Evolutionary conservation across 1,140 invertebrate genomes (phyloP), one percentile per base, ranked within the genome.

Genomic region (Trichonephila inaurata): DNA sequence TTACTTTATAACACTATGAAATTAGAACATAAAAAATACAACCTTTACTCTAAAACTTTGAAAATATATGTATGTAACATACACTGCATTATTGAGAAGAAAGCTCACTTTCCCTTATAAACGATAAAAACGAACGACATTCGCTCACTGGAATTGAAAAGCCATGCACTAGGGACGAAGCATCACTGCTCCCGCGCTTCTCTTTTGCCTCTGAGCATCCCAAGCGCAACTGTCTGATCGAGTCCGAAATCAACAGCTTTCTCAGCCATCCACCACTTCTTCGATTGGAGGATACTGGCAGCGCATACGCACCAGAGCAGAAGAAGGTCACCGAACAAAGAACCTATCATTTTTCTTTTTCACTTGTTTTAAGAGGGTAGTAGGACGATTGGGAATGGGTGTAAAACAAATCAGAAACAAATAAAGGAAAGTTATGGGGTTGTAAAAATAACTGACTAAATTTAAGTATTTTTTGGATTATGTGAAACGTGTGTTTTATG

Each of bases 201-300:
- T 28, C 33, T 64, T 51, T 69, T 69, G 72, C 28, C 33, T 77
- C 72, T 77, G 24, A 77, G 28, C 72, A 77, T 77, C 33, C 72
- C 72, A 77, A 40, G 33, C 24, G 72, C 24, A 77, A 77, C 28
- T 77, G 72, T 77, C 72, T 77, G 72, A 40, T 77, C 72, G 28
- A 24, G 33, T 77, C 28, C 72, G 72, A 77, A 40, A 77, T 77
- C 72, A 77, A 77, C 72, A 77, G 72, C 72, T 77, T 77, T 77
- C 72, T 77, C 72, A 77, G 24, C 14, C 3, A 40, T 28, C 6
- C 24, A 33, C 18, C 72, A 77, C 72, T 77, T 77, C 28, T 77
- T 77, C 72, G 72, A 77, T 77, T 77, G 72, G 69, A 33, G 14
- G 72, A 18, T 14, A 5, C 28, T 16, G 18, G 18, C 10, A 5